Conservation (phyloP, 1,140 invertebrate species). For the Trachymyrmex septentrionalis region DNA sequence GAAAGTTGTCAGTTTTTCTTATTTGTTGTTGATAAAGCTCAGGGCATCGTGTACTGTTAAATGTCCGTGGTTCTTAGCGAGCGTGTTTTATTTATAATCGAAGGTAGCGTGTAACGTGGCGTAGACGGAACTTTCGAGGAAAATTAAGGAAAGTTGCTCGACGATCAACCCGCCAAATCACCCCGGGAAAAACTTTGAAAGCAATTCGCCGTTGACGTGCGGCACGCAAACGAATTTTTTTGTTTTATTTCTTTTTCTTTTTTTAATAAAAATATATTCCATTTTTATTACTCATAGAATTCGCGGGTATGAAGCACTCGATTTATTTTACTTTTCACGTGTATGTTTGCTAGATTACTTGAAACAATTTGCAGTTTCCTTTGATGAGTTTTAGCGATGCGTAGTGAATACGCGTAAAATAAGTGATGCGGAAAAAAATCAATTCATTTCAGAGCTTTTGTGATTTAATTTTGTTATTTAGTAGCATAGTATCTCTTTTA, state of each 20-base stretch:
- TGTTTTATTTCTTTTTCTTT: background rate
- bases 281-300: constrained; percentile 51
- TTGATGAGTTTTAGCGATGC: constrained; percentile 8
- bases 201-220: constrained; percentile 43
- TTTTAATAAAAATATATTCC: background rate
- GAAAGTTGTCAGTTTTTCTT: background rate
- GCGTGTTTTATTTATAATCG: constrained; percentile 39
- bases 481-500: background rate
- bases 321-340: constrained; percentile 8
- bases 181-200: constrained; percentile 52
- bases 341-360: constrained; percentile 1
- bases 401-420: background rate
- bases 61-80: constrained; percentile 6
- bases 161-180: constrained; percentile 43
- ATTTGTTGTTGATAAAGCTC: constrained; percentile 31
- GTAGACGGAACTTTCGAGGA: constrained; percentile 45
- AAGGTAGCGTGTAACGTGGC: constrained; percentile 40
- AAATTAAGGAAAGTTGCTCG: constrained; percentile 56
- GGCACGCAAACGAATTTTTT: constrained; percentile 55
- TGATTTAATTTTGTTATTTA: background rate
- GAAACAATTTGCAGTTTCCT: constrained; percentile 49
- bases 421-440: background rate
- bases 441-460: constrained; percentile 1
- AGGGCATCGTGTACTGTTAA: constrained; percentile 5
- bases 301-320: constrained; percentile 10